Evolutionary conservation across 92 coral and sea anemone genomes (phyloP).

Genomic region (Phenganax marumi): DNA sequence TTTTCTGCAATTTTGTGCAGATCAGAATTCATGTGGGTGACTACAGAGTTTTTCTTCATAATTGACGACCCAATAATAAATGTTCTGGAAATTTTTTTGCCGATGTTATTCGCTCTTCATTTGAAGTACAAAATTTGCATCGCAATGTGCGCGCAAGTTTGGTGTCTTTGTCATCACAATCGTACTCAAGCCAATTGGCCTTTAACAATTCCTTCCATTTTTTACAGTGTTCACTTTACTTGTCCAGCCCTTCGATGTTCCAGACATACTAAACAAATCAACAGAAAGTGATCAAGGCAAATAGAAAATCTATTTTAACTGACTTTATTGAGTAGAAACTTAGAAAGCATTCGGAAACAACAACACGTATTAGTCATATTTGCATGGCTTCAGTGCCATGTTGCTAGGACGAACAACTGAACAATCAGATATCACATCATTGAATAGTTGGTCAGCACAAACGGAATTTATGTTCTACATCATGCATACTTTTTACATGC

Average conservation of each 20-base stretch:
- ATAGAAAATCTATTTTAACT: no score
- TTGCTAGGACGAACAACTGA: no score
- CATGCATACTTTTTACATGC: no score
- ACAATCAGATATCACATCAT: no score
- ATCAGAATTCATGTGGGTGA: slow-evolving; percentile 12
- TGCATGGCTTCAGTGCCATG: no score
- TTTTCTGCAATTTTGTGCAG: slow-evolving; percentile 9
- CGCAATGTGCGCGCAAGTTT: slow-evolving; percentile 8
- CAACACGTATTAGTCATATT: no score
- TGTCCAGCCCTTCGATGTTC: slow-evolving; percentile 14
- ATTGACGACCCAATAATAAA: background rate
- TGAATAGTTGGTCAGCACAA: no score
- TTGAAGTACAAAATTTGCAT: slow-evolving; percentile 12
- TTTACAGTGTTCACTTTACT: slow-evolving; percentile 21
- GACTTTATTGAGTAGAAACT: no score
- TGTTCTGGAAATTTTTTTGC: background rate
- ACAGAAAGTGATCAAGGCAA: no score
- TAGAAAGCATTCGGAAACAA: no score
- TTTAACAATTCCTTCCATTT: slow-evolving; percentile 24
- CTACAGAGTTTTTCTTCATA: slow-evolving; percentile 7
- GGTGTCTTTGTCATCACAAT: slow-evolving; percentile 2
- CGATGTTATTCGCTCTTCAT: slow-evolving; percentile 11
- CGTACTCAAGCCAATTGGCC: slow-evolving; percentile 22
- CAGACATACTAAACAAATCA: no score
- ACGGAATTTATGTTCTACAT: no score